Conservation (phyloP, 2,888 invertebrate species). For the Phaonia tiefii region DNA sequence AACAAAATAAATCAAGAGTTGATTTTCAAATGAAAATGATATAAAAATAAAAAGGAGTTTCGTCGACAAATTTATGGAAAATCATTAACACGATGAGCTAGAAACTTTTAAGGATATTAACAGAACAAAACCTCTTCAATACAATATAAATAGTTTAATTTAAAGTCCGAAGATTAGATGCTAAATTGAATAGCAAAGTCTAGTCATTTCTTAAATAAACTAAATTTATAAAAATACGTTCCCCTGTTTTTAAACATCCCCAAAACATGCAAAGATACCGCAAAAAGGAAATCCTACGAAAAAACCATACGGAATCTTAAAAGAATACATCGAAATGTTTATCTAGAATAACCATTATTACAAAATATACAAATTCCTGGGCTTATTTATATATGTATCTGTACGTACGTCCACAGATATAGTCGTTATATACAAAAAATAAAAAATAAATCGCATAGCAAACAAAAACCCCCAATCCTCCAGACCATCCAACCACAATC, state of each 20-base stretch:
- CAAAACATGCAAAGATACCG: neutral
- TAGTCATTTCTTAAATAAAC: no score
- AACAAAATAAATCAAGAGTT: neutral
- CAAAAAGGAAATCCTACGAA: neutral
- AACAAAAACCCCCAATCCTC: constrained; percentile 16
- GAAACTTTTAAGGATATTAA: neutral
- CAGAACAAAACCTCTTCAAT: no score
- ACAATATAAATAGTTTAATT: no score
- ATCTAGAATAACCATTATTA: constrained; percentile 29
- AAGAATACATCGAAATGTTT: constrained; percentile 8
- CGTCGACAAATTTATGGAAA: no score
- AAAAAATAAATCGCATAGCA: constrained; percentile 5
- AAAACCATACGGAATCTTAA: neutral
- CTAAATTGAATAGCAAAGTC: no score
- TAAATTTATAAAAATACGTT: no score
- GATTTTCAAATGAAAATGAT: neutral
- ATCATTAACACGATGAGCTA: neutral
- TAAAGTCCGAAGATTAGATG: no score
- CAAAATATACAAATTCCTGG: constrained; percentile 11
- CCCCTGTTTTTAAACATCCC: no score
- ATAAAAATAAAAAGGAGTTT: neutral
- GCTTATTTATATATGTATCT: no score
- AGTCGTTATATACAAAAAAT: constrained; percentile 23
- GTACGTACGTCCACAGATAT: neutral
- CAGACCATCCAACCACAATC: neutral